Evolutionary conservation across 2,888 invertebrate genomes (phyloP).

Genomic region (Vandiemenella viatica): DNA sequence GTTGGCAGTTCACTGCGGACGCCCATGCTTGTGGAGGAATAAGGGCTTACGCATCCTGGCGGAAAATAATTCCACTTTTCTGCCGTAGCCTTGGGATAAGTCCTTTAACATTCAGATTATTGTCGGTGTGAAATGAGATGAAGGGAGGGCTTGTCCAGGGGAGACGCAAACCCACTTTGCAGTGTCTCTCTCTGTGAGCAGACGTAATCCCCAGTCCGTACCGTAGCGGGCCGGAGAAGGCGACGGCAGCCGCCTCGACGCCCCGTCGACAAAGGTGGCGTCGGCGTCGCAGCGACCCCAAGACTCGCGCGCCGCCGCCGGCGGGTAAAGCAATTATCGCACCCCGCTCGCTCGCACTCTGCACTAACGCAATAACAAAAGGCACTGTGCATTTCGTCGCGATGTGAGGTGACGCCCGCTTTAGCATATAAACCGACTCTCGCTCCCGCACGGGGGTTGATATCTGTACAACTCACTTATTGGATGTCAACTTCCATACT

Average conservation of each 20-base stretch:
- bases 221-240: no score
- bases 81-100: conserved; percentile 22
- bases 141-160: neutral
- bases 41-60: neutral
- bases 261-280: neutral
- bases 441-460: no score
- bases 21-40: no score
- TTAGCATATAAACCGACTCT: neutral
- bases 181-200: neutral
- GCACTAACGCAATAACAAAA: neutral
- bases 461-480: no score
- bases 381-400: neutral
- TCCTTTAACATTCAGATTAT: conserved; percentile 31
- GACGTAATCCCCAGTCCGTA: no score
- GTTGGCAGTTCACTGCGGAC: no score
- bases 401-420: no score
- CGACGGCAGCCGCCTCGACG: no score
- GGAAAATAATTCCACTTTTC: conserved; percentile 16
- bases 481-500: no score
- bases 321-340: neutral
- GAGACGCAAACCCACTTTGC: neutral
- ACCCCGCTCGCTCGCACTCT: neutral
- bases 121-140: conserved; percentile 27
- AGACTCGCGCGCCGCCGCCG: neutral
- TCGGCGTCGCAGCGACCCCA: neutral